Conservation (phyloP, 1,140 invertebrate genomes). For the Euwallacea similis region DNA sequence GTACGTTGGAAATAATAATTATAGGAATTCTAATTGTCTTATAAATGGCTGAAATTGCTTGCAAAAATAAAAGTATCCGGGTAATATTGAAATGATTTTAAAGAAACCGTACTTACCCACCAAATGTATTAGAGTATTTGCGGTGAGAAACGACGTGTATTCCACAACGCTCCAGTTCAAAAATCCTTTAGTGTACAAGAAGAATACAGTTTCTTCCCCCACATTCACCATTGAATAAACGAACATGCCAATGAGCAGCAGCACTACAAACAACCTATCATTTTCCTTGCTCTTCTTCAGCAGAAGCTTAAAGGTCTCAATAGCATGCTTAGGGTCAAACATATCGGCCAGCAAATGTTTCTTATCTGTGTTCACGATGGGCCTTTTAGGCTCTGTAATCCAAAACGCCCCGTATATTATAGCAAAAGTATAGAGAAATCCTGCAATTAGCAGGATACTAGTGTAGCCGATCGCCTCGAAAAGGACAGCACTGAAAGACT, state of each 20-base stretch:
- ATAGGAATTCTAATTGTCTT: no score
- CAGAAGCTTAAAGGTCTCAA: conserved; percentile 49
- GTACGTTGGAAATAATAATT: no score
- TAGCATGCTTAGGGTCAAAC: conserved; percentile 49
- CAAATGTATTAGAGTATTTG: conserved; percentile 47
- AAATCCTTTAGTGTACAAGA: conserved; percentile 39
- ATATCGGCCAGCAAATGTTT: conserved; percentile 45
- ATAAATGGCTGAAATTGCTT: no score
- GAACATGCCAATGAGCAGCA: conserved; percentile 44
- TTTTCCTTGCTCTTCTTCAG: conserved; percentile 42
- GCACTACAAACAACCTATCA: conserved; percentile 42
- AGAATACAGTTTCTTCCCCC: conserved; percentile 46
- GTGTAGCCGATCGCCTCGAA: conserved; percentile 47
- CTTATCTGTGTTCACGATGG: conserved; percentile 28
- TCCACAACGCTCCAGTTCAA: conserved; percentile 46
- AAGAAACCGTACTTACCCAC: conserved; percentile 43
- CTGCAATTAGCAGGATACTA: conserved; percentile 44
- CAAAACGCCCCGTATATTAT: conserved; percentile 48
- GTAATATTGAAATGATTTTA: not conserved
- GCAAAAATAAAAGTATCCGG: not conserved
- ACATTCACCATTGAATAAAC: conserved; percentile 42
- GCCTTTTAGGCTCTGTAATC: conserved; percentile 48
- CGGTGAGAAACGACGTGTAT: conserved; percentile 43
- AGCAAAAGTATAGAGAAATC: conserved; percentile 40
- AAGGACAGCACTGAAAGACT: conserved; percentile 48